These are phyloP conservation scores for Pomacea canaliculata DNA, from an alignment of 2,888 invertebrate genomes.

Conservation along the genomic window DNA sequence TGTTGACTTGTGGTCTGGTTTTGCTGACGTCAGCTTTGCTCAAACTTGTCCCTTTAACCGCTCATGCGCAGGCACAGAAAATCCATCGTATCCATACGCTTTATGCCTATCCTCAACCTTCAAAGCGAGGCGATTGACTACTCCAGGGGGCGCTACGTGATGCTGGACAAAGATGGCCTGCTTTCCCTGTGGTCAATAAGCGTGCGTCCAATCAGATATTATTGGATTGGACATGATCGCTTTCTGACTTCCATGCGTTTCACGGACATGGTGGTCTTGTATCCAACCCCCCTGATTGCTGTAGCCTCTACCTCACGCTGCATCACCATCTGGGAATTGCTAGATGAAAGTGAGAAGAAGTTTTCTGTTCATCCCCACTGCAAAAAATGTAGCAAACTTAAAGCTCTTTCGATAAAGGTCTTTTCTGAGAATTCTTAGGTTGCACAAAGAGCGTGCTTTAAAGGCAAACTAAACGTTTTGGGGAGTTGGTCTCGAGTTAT, in stretches of 20 bases:
- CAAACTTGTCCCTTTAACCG: neutral
- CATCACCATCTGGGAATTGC: slow-evolving; percentile 78
- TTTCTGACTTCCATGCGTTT: slow-evolving; percentile 77
- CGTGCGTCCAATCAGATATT: slow-evolving; percentile 72
- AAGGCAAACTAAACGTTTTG: no score
- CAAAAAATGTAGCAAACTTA: no score
- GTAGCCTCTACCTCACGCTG: slow-evolving; percentile 84
- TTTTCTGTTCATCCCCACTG: no score
- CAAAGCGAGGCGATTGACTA: slow-evolving; percentile 46
- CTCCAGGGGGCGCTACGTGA: slow-evolving; percentile 80
- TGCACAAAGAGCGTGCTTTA: no score
- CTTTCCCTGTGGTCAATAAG: slow-evolving; percentile 84
- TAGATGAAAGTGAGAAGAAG: slow-evolving; percentile 66
- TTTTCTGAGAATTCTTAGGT: no score
- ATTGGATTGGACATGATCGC: slow-evolving; percentile 68
- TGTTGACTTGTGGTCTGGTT: no score
- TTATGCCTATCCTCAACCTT: slow-evolving; percentile 34
- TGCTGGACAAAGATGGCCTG: slow-evolving; percentile 82
- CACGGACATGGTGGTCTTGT: slow-evolving; percentile 80
- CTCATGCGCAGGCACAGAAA: slow-evolving; percentile 74
- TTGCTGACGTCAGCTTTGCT: no score
- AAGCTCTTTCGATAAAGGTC: no score
- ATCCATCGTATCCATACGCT: slow-evolving; percentile 73
- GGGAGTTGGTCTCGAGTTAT: no score
- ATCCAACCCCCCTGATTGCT: slow-evolving; percentile 83